Percentiles rank a stretch among this genome's conserved stretches.
Evolutionary conservation across 2,113 vertebrate species (phyloP).

Genomic region (Psittacara wagleri): DNA sequence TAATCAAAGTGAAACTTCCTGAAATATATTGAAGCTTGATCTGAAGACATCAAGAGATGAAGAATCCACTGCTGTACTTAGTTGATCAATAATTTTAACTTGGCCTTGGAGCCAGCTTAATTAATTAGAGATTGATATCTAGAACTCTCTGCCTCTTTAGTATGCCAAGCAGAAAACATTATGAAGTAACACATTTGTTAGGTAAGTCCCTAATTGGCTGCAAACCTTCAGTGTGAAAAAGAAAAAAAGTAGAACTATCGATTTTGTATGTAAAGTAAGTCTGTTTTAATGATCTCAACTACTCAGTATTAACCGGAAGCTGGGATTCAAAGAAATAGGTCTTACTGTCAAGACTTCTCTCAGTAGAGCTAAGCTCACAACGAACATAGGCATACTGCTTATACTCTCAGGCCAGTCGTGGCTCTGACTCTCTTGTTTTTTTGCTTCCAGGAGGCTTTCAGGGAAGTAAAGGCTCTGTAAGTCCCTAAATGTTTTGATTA

Average conservation of each 20-base stretch:
- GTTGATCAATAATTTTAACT: not conserved
- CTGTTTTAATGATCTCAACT: not conserved
- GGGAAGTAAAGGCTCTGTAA: not conserved
- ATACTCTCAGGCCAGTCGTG: not conserved
- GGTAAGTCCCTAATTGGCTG: not conserved
- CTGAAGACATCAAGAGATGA: not conserved
- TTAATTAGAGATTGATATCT: slow-evolving; percentile 26
- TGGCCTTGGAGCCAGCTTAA: not conserved
- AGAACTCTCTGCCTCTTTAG: not conserved
- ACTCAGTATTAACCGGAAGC: not conserved
- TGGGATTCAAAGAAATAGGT: not conserved
- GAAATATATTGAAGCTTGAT: not conserved
- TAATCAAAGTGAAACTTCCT: not conserved
- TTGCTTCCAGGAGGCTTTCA: not conserved
- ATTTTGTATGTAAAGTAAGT: not conserved
- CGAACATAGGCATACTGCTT: not conserved
- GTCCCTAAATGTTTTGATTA: not conserved
- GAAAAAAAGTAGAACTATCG: not conserved
- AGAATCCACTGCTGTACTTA: not conserved
- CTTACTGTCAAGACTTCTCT: not conserved
- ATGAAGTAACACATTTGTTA: not conserved
- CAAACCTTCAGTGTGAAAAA: not conserved
- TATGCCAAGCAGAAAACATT: not conserved
- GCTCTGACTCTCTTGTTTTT: not conserved
- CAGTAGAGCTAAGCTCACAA: not conserved